Base-by-base conservation (phyloP, 1,140 invertebrate species). In the Zaprionus tsacasi region DNA sequence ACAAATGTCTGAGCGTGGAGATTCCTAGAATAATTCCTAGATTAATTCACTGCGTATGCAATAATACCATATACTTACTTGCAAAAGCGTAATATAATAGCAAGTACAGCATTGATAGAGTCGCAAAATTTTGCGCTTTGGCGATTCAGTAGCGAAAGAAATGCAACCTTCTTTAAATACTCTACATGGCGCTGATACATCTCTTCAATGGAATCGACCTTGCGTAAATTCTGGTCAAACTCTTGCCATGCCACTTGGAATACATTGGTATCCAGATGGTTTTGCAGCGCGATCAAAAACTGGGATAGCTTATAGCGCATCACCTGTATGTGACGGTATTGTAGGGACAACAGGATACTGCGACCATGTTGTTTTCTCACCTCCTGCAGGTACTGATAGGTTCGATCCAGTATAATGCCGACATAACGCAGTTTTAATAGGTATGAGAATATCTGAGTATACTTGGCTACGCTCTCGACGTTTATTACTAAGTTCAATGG, bases 401-500 rank as follows among this genome's bases (percentile, higher is more conserved):
- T 94, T 79, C 95, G 94, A 58, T 96, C 95, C 6, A 96, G 81
- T 13, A 96, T 94, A 95, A 95, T 96, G 6, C 94, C 94, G 35
- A 96, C 95, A n/a, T 96, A 93, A 68, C 96, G 94, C 57, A 97
- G 94, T 92, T 96, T 96, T 6, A 97, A 76, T 13, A 97, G 87
- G 91, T 96, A 96, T 81, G 95, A 95, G 78, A 97, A 97, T 0
- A 97, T 95, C 80, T 94, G 95, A 1, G 94, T 94, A 81, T 97
- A 97, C 77, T 96, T 94, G 10, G 93, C 80, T 63, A 96, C 93
- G 0, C 95, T 93, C 64, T 96, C 95, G 0, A 94, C 94, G 4
- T 96, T 96, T 25, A 97, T 92, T 36, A 97, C 94, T 30, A 97
- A 95, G 88, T 96, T 97, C 1, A 97, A 82, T 0, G 96, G 96